Conservation (phyloP, 2,888 invertebrate species). For the Rotaria magnacalcarata region DNA sequence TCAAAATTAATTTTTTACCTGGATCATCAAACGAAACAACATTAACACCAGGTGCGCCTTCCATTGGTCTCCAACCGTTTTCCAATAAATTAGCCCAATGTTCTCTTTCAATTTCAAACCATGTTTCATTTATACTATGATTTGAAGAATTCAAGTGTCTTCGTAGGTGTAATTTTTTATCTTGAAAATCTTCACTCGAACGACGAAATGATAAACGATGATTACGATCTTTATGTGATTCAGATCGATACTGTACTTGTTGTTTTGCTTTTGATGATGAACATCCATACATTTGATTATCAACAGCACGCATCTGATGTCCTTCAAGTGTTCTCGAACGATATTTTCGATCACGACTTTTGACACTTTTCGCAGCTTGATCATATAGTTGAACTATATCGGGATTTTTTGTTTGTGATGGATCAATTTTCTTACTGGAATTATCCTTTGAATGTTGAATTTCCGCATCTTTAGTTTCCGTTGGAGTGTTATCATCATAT, state of each 20-base stretch:
- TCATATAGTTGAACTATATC: not conserved
- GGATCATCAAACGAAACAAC: not conserved
- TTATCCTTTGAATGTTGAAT: not conserved
- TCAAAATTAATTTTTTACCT: not conserved
- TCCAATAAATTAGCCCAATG: slow-evolving; percentile 31
- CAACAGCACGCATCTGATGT: not conserved
- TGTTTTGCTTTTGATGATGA: not conserved
- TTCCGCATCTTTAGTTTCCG: too few relatives aligned
- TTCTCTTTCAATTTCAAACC: not conserved
- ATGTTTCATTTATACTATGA: not conserved
- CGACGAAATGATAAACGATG: slow-evolving; percentile 23
- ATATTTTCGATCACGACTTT: not conserved
- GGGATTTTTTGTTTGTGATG: not conserved
- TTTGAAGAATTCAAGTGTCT: not conserved
- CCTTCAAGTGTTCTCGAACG: slow-evolving; percentile 8
- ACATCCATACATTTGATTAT: slow-evolving; percentile 34
- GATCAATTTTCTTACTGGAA: not conserved
- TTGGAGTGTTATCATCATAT: not conserved
- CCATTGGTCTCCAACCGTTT: slow-evolving; percentile 24
- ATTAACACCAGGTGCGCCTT: not conserved
- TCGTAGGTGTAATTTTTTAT: not conserved
- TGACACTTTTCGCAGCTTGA: not conserved
- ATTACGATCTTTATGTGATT: not conserved
- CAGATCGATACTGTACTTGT: not conserved
- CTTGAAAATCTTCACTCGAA: not conserved